Conservation (phyloP, 2,797 vertebrate genomes). For the Intellagama lesueurii region DNA sequence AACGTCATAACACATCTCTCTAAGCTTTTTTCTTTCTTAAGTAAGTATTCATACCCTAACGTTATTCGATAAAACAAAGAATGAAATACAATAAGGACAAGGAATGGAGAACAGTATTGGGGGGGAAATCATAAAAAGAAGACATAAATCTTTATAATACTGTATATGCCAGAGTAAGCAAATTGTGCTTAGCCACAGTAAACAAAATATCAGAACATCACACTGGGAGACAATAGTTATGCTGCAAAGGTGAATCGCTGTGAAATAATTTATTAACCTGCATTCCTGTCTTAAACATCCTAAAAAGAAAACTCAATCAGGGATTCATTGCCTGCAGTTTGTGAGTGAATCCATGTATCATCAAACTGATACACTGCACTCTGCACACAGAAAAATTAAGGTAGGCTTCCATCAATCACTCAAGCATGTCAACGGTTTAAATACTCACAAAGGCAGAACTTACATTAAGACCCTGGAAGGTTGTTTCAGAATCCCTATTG, state of each 20-base stretch:
- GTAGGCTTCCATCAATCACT: slow-evolving; percentile 21
- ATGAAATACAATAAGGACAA: slow-evolving; percentile 41
- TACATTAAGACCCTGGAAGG: slow-evolving; percentile 29
- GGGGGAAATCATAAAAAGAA: slow-evolving; percentile 35
- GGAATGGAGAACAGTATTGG: slow-evolving; percentile 6
- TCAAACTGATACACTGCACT: neutral
- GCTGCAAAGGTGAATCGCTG: slow-evolving; percentile 21
- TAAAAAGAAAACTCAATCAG: neutral
- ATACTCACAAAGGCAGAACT: slow-evolving; percentile 23
- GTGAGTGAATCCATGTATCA: slow-evolving; percentile 17
- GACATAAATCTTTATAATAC: slow-evolving; percentile 35
- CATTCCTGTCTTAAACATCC: slow-evolving; percentile 27
- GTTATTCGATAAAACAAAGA: slow-evolving; percentile 35
- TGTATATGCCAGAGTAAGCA: slow-evolving; percentile 6
- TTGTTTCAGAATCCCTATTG: slow-evolving; percentile 21
- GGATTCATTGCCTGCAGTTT: neutral
- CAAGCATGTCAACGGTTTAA: slow-evolving; percentile 18
- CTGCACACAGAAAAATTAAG: neutral
- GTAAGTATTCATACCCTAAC: slow-evolving; percentile 32
- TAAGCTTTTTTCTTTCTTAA: slow-evolving; percentile 31
- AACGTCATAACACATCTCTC: slow-evolving; percentile 9
- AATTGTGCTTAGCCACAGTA: slow-evolving; percentile 8
- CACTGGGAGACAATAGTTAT: slow-evolving; percentile 24
- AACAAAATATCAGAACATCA: slow-evolving; percentile 41
- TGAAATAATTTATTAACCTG: slow-evolving; percentile 34